Conservation (phyloP, 2,888 invertebrate genomes). For the Coleophora flavipennella region DNA sequence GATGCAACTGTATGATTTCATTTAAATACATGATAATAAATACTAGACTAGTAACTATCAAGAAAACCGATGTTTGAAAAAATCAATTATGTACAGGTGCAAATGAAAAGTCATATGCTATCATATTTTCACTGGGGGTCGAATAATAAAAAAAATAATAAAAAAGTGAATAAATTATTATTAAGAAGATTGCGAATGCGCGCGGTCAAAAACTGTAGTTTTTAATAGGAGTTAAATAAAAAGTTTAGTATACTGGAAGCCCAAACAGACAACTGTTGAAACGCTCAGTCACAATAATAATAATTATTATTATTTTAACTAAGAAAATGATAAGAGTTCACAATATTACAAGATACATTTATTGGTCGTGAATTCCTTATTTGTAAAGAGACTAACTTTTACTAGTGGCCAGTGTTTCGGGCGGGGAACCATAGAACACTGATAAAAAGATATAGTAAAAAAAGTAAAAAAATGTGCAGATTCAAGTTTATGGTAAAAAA, state of each 20-base stretch:
- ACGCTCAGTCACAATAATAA: conserved; percentile 66
- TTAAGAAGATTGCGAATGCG: not conserved
- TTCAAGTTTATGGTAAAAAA: too few relatives aligned
- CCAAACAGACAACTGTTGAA: conserved; percentile 65
- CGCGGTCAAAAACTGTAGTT: conserved; percentile 9
- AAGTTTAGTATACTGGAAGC: conserved; percentile 65
- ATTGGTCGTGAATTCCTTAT: conserved; percentile 68
- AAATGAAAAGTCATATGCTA: conserved; percentile 34
- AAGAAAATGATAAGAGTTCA: conserved; percentile 59
- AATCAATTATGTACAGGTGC: conserved; percentile 51
- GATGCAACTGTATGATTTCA: conserved; percentile 29
- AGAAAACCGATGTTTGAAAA: conserved; percentile 33
- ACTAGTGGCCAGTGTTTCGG: conserved; percentile 36
- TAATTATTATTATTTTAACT: conserved; percentile 56
- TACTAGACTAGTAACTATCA: conserved; percentile 50
- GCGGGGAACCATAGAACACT: conserved; percentile 30
- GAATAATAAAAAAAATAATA: not conserved
- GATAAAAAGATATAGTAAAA: conserved; percentile 7
- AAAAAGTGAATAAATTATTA: too few relatives aligned
- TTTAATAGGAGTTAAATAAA: conserved; percentile 21
- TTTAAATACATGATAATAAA: conserved; percentile 45
- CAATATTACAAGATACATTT: conserved; percentile 58
- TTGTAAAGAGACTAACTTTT: conserved; percentile 24
- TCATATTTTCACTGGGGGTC: conserved; percentile 47
- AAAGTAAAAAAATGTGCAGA: too few relatives aligned